A percentile compares a stretch with the other conserved stretches of the same genome.
Evolutionary conservation across 2,113 vertebrate genomes (phyloP).

Genomic region (Cyprinodon brontotheroides): DNA sequence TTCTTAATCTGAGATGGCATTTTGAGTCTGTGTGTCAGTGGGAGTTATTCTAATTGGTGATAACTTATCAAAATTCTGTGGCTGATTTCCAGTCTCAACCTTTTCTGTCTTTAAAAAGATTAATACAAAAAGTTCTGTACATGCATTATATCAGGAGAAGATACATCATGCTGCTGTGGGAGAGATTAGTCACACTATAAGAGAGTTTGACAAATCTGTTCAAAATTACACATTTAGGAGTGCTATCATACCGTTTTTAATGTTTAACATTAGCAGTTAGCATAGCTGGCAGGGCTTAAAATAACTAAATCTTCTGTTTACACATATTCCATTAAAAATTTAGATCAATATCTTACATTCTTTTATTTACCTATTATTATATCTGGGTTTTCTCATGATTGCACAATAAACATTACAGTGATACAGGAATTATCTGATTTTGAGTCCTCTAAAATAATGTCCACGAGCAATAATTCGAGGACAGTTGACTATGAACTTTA

Average conservation of each 20-base stretch:
- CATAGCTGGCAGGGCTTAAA: not conserved
- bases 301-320: not conserved
- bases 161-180: not conserved
- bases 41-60: not conserved
- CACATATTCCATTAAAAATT: not conserved
- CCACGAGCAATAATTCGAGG: not conserved
- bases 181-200: not conserved
- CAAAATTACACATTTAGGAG: too few relatives aligned
- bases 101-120: too few relatives aligned
- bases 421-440: not conserved
- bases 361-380: not conserved
- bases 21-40: conserved; percentile 14
- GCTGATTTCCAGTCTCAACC: too few relatives aligned
- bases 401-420: not conserved
- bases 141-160: not conserved
- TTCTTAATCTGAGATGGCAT: conserved; percentile 5
- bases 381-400: not conserved
- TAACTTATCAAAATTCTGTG: not conserved
- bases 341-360: not conserved
- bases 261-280: not conserved
- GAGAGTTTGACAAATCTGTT: too few relatives aligned
- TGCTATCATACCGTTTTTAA: not conserved
- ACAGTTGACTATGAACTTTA: too few relatives aligned
- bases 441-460: not conserved
- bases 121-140: too few relatives aligned